These are phyloP conservation scores for Eriosoma lanigerum DNA, from an alignment of 1,140 invertebrate species.

Conservation along the genomic window DNA sequence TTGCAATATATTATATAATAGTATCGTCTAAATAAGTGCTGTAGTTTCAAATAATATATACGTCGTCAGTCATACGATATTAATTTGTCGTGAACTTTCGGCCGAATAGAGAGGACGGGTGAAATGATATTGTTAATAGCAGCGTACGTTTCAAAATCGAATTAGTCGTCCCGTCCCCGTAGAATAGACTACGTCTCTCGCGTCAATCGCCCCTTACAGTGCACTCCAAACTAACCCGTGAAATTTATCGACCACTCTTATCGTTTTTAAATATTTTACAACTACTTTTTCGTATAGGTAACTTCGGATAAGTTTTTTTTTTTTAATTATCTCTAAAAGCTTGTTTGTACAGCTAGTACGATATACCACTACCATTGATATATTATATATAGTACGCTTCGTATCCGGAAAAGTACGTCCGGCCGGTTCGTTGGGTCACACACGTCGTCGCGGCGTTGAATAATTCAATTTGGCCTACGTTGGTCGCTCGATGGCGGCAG, in stretches of 20 bases:
- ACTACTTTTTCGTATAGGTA: conserved; percentile 21
- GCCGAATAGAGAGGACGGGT: not conserved
- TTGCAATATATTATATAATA: no score
- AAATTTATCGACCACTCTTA: conserved; percentile 42
- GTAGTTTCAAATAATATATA: no score
- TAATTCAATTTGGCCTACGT: not conserved
- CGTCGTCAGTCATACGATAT: no score
- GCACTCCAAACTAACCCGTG: not conserved
- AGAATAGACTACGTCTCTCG: not conserved
- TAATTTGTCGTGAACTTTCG: not conserved
- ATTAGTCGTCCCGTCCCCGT: not conserved
- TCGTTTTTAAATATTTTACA: conserved; percentile 45
- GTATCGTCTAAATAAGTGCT: no score
- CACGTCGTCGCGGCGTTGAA: not conserved
- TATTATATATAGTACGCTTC: not conserved
- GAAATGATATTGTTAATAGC: not conserved
- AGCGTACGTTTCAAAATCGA: conserved; percentile 9
- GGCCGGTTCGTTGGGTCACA: not conserved
- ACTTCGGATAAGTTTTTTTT: not conserved
- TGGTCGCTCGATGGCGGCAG: not conserved
- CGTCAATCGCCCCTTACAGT: no score
- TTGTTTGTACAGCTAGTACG: not conserved
- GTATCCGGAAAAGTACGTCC: not conserved
- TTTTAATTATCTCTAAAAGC: conserved; percentile 49
- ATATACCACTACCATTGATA: not conserved